Evolutionary conservation across 2,888 invertebrate genomes (phyloP), one percentile per base, ranked within the genome.

Genomic region (Rosalia funebris): DNA sequence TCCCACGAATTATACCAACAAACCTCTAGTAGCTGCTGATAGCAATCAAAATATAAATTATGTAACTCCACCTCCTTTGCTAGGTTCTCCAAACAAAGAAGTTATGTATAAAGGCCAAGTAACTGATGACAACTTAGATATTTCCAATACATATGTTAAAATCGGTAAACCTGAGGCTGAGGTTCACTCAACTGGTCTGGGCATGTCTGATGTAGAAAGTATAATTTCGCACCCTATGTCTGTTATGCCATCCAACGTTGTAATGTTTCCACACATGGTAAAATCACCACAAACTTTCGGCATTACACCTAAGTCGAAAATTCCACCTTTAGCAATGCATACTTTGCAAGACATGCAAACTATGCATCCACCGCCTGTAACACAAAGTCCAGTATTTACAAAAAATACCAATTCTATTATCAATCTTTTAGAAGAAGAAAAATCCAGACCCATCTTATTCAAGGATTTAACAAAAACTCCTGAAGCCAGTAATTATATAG

Each of bases 361-460:
- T n/a, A 85, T 87, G 86, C 85, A 84, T 68, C 86, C 87, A 1
- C 86, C 87, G 25, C 84, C 85, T 1, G 76, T 81, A 1, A 68
- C 68, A 10, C 73, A 77, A 14, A 68, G 57, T 47, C 71, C 73
- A 7, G 36, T 70, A 12, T 74, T 66, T 50, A 64, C 59, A 14
- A 66, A 69, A 63, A 56, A 69, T 2, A 67, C 65, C 3, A 71
- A 71, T 58, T 68, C 71, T 11, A 58, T 73, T 11, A 48, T 63
- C 0, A 60, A 61, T 39, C 55, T 72, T 20, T 55, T 76, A 3
- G 68, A 72, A 36, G 74, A 73, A 56, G 77, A 78, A 63, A 71
- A 61, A 12, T 55, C 45, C 12, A 45, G 39, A 45, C 53, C 53
- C 16, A 32, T 32, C 15, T 2, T 16, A 1, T 42, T 53, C 32